Base-by-base conservation (phyloP, 2,797 vertebrate species). In the Etheostoma nigrum region DNA sequence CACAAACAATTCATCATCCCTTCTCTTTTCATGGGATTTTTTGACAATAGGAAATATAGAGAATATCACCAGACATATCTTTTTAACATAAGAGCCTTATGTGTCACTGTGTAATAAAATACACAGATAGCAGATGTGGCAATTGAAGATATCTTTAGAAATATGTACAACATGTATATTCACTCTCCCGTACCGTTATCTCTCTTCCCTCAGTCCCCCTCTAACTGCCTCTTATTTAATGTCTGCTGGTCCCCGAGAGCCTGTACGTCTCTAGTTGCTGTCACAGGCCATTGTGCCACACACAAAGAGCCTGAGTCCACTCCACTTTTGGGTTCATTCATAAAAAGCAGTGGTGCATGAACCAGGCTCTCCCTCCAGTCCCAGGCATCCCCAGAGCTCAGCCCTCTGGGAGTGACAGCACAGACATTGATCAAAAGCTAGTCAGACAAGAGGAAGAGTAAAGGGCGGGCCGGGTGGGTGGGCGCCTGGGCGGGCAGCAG, bases 271-370 rank as follows among this genome's bases (percentile, higher is more conserved):
- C 82, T 85, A 67, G 76, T 52, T 75, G 64, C 87, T 93, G 90
- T 93, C 84, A 90, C 85, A 89, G 89, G 33, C 91, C 88, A 91
- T 95, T 95, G 92, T 94, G 63, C 75, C 51, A 2, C 72, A 76
- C 76, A 94, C 91, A 94, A 94, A 93, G 83, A 76, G 77, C 64
- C 87, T 1, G 72, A 90, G 91, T 92, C 87, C 91, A 86, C 89
- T 91, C 84, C 76, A 88, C 88, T 90, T 91, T 82, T 73, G 67
- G 69, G 44, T 78, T 88, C 86, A 92, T 95, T 95, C 89, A 94
- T 81, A 27, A 74, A 76, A 84, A 69, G 73, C 91, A 91, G 44
- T 19, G 76, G 79, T 66, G 93, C 90, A 11, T 94, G 85, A 92
- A 89, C 76, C 54, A 53, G 84, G 81, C 85, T 91, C 88, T 90